phyloP scores from a whole-genome alignment of 1,140 invertebrate genomes.

The Eueides isabella region DNA sequence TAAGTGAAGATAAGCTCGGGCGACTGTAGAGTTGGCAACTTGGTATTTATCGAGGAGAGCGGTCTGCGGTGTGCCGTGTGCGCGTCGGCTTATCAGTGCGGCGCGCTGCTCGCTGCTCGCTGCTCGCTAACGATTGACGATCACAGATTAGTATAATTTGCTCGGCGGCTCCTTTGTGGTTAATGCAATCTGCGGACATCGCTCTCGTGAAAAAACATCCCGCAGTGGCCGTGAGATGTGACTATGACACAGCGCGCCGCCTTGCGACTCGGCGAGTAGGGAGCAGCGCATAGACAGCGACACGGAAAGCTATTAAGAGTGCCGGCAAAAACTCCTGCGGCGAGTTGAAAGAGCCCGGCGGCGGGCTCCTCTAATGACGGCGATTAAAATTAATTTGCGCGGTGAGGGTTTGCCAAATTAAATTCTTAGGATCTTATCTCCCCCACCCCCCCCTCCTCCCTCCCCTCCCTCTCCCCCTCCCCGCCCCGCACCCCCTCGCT shows the following conservation, averaged over 20 bases:
- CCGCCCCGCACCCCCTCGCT: not conserved
- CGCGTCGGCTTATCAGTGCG: constrained; percentile 11
- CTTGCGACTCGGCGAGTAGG: not conserved
- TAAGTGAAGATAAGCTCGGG: not conserved
- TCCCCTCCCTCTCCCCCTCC: constrained; percentile 24
- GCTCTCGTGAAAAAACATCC: constrained; percentile 28
- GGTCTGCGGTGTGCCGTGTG: too few relatives aligned
- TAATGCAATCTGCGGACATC: constrained; percentile 28
- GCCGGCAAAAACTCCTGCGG: constrained; percentile 46
- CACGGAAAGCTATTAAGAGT: constrained; percentile 27
- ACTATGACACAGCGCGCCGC: not conserved
- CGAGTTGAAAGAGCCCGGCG: constrained; percentile 47
- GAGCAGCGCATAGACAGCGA: not conserved
- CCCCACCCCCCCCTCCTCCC: constrained; percentile 13
- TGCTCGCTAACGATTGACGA: constrained; percentile 26
- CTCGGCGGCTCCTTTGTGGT: constrained; percentile 26
- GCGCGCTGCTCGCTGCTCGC: too few relatives aligned
- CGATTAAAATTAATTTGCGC: constrained; percentile 77
- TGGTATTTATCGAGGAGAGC: not conserved
- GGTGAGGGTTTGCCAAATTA: constrained; percentile 55
- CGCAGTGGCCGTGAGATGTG: not conserved
- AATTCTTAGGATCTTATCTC: constrained; percentile 46
- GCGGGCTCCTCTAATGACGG: constrained; percentile 62
- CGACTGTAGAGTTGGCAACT: not conserved
- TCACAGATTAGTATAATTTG: constrained; percentile 36